Conservation (phyloP, 1,140 invertebrate genomes). For the Drosophila serrata region DNA sequence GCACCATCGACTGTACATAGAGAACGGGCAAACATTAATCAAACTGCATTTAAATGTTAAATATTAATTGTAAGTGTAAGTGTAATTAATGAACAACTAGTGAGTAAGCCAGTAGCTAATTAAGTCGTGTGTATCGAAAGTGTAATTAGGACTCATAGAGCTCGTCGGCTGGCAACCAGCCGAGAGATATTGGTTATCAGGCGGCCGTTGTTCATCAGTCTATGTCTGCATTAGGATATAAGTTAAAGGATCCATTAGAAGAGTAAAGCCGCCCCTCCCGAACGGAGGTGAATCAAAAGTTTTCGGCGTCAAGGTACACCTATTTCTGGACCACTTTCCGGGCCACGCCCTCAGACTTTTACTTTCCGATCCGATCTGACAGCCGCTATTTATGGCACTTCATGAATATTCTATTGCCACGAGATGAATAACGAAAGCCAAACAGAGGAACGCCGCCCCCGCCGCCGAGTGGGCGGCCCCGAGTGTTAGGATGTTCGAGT, state of each 20-base stretch:
- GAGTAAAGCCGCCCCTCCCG: constrained; percentile 9
- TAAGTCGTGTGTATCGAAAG: constrained; percentile 58
- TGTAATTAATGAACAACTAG: constrained; percentile 70
- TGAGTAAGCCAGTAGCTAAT: constrained; percentile 44
- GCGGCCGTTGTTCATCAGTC: constrained; percentile 22
- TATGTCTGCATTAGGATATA: constrained; percentile 37
- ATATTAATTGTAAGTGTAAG: constrained; percentile 72
- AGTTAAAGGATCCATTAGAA: constrained; percentile 27
- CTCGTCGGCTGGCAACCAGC: constrained; percentile 23
- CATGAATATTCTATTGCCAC: constrained; percentile 75
- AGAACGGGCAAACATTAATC: constrained; percentile 76
- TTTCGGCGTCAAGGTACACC: not conserved
- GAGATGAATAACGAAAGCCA: constrained; percentile 44
- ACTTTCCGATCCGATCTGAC: constrained; percentile 21
- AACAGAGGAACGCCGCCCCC: constrained; percentile 26
- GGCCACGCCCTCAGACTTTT: constrained; percentile 15
- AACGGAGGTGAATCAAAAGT: constrained; percentile 18
- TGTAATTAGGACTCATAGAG: constrained; percentile 68
- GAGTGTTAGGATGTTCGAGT: constrained; percentile 42
- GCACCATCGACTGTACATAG: constrained; percentile 72
- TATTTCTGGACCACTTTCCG: constrained; percentile 19
- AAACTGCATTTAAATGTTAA: constrained; percentile 80
- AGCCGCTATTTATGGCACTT: constrained; percentile 43
- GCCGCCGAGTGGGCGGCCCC: constrained; percentile 6
- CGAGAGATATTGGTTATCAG: constrained; percentile 35